These are phyloP conservation scores for Nerophis lumbriciformis DNA, from an alignment of 2,113 vertebrate genomes.

Conservation along the genomic window DNA sequence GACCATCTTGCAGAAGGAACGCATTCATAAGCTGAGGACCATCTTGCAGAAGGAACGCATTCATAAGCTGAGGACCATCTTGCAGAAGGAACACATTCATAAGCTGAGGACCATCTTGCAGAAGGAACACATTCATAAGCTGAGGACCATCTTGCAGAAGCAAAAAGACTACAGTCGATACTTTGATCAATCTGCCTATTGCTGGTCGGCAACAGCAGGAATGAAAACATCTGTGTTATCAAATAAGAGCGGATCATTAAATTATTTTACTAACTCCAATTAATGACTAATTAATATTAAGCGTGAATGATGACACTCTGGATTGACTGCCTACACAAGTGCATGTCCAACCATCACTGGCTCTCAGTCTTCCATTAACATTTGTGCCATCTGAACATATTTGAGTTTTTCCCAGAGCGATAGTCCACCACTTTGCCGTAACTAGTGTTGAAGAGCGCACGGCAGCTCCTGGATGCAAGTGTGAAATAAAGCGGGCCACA, in stretches of 20 bases:
- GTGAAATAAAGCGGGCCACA: slow-evolving; percentile 61
- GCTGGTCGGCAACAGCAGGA: background rate
- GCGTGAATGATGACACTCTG: too few species aligned
- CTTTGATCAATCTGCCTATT: too few species aligned
- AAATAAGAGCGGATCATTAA: slow-evolving; percentile 29
- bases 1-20: too few species aligned
- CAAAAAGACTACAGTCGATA: too few species aligned
- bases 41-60: too few species aligned
- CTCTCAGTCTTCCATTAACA: slow-evolving; percentile 29
- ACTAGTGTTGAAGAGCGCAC: slow-evolving; percentile 52
- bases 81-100: too few species aligned
- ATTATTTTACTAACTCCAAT: slow-evolving; percentile 13
- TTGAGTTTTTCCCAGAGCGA: slow-evolving; percentile 43
- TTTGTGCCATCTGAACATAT: slow-evolving; percentile 29
- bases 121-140: too few species aligned
- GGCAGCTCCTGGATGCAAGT: slow-evolving; percentile 46
- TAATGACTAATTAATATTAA: background rate
- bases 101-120: too few species aligned
- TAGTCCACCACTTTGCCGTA: slow-evolving; percentile 34
- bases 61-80: too few species aligned
- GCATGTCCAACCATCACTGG: slow-evolving; percentile 19
- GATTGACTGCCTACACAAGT: slow-evolving; percentile 2
- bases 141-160: too few species aligned
- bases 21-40: too few species aligned
- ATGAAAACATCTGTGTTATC: slow-evolving; percentile 25